Base-by-base conservation (phyloP, 2,797 vertebrate species). In the Salmo trutta region DNA sequence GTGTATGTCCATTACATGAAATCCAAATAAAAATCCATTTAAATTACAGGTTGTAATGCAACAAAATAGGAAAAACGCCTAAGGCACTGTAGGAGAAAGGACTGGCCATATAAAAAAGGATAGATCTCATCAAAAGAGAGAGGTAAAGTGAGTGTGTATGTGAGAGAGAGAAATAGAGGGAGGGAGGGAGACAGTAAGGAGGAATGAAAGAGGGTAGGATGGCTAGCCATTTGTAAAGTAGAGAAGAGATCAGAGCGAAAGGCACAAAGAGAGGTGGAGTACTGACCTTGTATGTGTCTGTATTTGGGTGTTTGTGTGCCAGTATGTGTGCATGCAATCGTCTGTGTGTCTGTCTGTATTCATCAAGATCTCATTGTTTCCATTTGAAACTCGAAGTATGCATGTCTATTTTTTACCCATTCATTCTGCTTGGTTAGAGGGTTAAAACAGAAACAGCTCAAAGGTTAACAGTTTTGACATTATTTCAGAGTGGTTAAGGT, bases 341-440 rank as follows among this genome's bases (percentile, higher is more conserved):
- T 65, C 29, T 76, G 53, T 78, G 65, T 77, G 17, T 65, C 41
- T 69, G 77, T 65, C 65, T 72, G 51, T 64, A 67, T 74, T 53
- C 74, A 19, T 47, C 41, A 47, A 47, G 41, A 47, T 47, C 41
- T 47, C 41, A 47, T 12, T 3, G 41, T 47, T 47, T 47, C 2
- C 10, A 47, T 47, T 47, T 3, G 41, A 47, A 47, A 41, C 41
- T 41, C 10, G 41, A 47, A 47, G 41, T 47, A 47, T 14, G 41
- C 10, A 3, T 0, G 10, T 12, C 41, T 47, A 47, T 47, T 47
- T 47, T 14, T 3, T 12, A 47, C 41, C 41, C 41, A 47, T 47
- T 47, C 41, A 14, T 47, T 14, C 41, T 47, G 41, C 41, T 12
- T 14, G 10, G 41, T 47, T 47, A 47, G 10, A 47, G 10, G 41